A percentile compares a stretch with the other conserved stretches of the same genome.
These are phyloP conservation scores for Clitarchus hookeri DNA, from an alignment of 2,888 invertebrate genomes.

Conservation along the genomic window DNA sequence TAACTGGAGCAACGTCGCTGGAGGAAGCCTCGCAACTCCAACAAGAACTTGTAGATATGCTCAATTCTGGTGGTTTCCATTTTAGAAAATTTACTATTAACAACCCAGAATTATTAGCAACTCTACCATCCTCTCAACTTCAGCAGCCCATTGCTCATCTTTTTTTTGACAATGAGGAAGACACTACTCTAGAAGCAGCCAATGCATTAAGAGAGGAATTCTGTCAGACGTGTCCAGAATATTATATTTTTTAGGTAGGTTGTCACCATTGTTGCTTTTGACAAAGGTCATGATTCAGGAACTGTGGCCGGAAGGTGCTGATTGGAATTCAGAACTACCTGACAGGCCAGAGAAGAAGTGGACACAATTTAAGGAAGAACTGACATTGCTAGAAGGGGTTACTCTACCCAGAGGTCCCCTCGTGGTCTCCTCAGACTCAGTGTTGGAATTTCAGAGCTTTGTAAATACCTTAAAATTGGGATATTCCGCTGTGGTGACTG, in stretches of 20 bases:
- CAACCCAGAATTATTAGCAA: too few species aligned
- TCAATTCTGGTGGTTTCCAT: too few species aligned
- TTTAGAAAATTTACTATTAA: too few species aligned
- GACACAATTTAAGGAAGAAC: background rate
- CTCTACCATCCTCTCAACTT: background rate
- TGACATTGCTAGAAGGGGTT: background rate
- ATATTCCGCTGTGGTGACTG: too few species aligned
- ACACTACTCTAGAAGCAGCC: background rate
- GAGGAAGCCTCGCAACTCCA: background rate
- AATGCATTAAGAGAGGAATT: background rate
- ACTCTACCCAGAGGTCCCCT: background rate
- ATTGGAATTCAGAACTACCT: background rate
- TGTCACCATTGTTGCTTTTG: background rate
- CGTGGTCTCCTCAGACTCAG: too few species aligned
- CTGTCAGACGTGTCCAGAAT: background rate
- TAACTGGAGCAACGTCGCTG: background rate
- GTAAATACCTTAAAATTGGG: too few species aligned
- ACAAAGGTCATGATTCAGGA: background rate
- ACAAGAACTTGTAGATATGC: too few species aligned
- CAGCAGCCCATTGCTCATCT: background rate
- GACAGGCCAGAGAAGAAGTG: background rate
- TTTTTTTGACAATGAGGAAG: background rate
- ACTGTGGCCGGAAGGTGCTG: background rate
- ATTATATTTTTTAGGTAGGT: background rate
- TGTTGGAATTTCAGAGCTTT: too few species aligned